Base-by-base conservation (phyloP, 2,113 vertebrate genomes). In the Heterotilapia buettikoferi region DNA sequence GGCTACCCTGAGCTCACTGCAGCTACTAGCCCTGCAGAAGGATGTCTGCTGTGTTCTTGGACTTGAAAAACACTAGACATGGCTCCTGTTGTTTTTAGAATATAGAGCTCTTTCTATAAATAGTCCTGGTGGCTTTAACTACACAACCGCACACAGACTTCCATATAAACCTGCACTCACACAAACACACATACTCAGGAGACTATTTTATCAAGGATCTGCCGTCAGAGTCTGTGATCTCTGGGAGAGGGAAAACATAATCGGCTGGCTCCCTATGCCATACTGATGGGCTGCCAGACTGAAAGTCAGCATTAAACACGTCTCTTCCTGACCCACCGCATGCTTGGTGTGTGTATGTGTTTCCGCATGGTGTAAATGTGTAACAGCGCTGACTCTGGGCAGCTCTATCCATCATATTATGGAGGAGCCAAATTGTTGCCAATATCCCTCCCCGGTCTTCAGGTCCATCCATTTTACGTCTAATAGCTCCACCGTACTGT, bases 341-440 rank as follows among this genome's bases (percentile, higher is more conserved):
- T 57, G 38, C 16, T 33, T 84, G 36, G 82, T 82, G 83, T 59
- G 31, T 90, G 68, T 87, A 11, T 84, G 50, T 71, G 31, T 52
- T 56, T 33, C 43, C 29, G 36, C 68, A 47, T 6, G 21, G 53
- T 26, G 47, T 53, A 53, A 80, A 50, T 71, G 26, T 57, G 50
- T 43, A 53, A 68, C 18, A 76, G 36, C 9, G 2, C n/a, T 71
- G 21, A 86, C 5, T 87, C 84, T 71, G 14, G 4, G 26, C 36
- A 43, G 59, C 78, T 86, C 86, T 76, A 91, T 94, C 85, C 84
- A 90, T 93, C 92, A 92, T 82, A 79, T 53, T 76, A 53, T 85
- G 21, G 52, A 90, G 38, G 86, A 84, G 73, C 56, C 90, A 90
- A 80, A 90, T 86, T 18, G 73, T 80, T 91, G 89, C 68, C 90